Conservation (phyloP, 2,113 vertebrate species). For the Mystacornis crossleyi region DNA sequence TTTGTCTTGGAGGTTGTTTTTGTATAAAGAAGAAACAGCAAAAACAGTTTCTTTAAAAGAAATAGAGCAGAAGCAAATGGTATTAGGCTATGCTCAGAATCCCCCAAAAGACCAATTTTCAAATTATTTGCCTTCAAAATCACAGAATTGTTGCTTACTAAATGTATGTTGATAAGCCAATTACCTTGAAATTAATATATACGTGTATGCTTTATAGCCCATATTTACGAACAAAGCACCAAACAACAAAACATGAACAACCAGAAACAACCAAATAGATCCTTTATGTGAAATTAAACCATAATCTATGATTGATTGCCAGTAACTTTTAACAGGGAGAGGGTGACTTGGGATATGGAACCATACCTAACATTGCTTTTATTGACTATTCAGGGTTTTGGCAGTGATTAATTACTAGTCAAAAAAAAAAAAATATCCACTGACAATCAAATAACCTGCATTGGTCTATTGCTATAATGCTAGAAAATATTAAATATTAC, state of each 20-base stretch:
- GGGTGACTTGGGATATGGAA: background rate
- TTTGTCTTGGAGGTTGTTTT: background rate
- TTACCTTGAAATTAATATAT: background rate
- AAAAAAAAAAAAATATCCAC: background rate
- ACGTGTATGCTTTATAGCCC: rapidly evolving
- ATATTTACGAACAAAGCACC: background rate
- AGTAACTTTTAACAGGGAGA: background rate
- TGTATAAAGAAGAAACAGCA: background rate
- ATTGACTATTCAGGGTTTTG: background rate
- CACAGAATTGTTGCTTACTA: background rate
- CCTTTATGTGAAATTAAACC: background rate
- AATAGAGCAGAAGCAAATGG: background rate
- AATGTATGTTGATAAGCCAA: background rate
- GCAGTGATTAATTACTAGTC: background rate
- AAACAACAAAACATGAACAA: background rate
- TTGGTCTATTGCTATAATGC: background rate
- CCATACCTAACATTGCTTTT: background rate
- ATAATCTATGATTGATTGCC: background rate
- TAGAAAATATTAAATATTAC: background rate
- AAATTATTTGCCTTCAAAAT: background rate
- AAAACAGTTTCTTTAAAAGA: background rate
- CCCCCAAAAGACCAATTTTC: background rate
- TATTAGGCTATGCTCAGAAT: background rate
- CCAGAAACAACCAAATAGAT: background rate
- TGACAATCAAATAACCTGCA: background rate